These are phyloP conservation scores for Sturnus vulgaris DNA, from an alignment of 2,113 vertebrate species.

Conservation along the genomic window DNA sequence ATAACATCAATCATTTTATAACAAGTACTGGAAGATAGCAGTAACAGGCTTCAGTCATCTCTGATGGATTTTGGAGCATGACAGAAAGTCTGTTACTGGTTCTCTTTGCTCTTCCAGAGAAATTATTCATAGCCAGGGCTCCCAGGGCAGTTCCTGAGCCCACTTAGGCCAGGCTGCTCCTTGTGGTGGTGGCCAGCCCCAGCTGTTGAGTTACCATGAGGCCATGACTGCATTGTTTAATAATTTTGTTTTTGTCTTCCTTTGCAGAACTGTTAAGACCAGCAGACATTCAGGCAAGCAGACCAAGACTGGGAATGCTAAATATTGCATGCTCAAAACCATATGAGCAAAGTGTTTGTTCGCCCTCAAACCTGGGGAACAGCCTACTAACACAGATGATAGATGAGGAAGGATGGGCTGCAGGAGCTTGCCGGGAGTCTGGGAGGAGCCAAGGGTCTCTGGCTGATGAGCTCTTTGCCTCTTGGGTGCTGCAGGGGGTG, in stretches of 20 bases:
- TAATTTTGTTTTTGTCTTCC: neutral
- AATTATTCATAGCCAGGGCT: neutral
- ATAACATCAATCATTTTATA: neutral
- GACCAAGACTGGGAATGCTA: neutral
- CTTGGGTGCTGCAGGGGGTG: neutral
- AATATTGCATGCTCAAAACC: neutral
- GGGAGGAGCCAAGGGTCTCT: neutral
- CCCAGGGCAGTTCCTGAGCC: accelerated
- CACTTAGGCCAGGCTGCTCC: neutral
- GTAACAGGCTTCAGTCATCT: neutral
- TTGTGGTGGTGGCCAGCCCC: neutral
- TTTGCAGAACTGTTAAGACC: neutral
- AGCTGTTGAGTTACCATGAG: neutral
- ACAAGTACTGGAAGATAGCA: neutral
- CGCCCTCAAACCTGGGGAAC: neutral
- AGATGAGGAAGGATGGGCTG: neutral
- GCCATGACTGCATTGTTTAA: neutral
- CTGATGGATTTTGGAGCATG: neutral
- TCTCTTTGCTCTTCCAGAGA: neutral
- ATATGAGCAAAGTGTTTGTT: neutral
- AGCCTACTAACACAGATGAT: neutral
- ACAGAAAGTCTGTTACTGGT: neutral
- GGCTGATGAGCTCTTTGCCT: neutral
- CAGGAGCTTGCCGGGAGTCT: neutral
- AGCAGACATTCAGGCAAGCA: neutral